Base-by-base conservation (phyloP, 2,113 vertebrate species). In the Ophthalmolycus amberensis region DNA sequence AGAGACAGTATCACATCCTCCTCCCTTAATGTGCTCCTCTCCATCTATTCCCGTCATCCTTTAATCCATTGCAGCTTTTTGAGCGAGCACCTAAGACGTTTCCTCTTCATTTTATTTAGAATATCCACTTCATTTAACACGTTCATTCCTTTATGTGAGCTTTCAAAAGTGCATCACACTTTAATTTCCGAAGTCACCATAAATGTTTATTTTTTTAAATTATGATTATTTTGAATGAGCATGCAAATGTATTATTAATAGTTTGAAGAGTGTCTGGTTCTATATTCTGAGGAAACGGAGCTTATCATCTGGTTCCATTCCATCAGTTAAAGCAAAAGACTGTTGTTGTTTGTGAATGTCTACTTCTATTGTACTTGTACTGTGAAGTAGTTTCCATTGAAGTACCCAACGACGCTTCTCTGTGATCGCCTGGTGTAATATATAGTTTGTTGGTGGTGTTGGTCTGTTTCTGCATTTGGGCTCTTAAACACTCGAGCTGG, bases 31-130 rank as follows among this genome's bases (percentile, higher is more conserved):
- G 11, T 32, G 4, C n/a, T 74, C 59, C 64, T 32, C 25, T 29
- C 18, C 37, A 11, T 75, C 44, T 40, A 3, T 18, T 52, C 52
- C 52, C 38, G 34, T 48, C 67, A 67, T 75, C 66, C 20, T 37
- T 40, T 32, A 67, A 16, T 52, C 71, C 38, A 25, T 66, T 12
- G 22, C 60, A 79, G 27, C 25, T 63, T 65, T 71, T 40, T 63
- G 1, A 79, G 38, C 16, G 15, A 58, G 37, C 9, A 69, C 20
- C 38, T 40, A 18, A 73, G 29, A 25, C 0, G 2, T 27, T 64
- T 52, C 20, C 1, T 16, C 9, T 29, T 62, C 22, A 42, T 42
- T 63, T 63, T 67, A 68, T 66, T 22, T 3, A 73, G 6, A 2
- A n/a, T 15, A 59, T 40, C 29, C 22, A 37, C 29, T 32, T 16